phyloP scores from a whole-genome alignment of 2,797 vertebrate genomes.

The Siniperca scherzeri region DNA sequence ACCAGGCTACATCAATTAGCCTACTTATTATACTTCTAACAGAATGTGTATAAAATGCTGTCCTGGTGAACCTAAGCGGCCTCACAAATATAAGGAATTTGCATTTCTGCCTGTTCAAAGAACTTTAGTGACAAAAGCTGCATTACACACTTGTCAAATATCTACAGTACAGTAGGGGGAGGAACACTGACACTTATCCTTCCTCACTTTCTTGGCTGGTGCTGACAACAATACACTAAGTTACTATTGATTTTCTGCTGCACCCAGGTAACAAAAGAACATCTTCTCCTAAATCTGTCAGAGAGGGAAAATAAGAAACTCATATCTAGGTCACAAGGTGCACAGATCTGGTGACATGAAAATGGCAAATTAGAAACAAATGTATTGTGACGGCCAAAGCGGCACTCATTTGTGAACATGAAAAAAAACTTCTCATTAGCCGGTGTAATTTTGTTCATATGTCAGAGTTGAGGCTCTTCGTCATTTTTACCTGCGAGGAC shows the following conservation, averaged over 20 bases:
- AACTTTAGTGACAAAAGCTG: conserved; percentile 22
- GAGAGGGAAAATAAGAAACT: conserved; percentile 24
- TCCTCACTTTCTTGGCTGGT: conserved; percentile 20
- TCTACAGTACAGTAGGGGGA: conserved; percentile 1
- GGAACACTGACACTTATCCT: conserved; percentile 25
- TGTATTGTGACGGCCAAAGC: not conserved
- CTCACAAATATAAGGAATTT: conserved; percentile 13
- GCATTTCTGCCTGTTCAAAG: conserved; percentile 21
- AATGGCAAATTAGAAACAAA: conserved; percentile 19
- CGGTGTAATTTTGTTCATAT: conserved; percentile 10
- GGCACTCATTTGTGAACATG: conserved; percentile 14
- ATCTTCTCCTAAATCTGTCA: conserved; percentile 45
- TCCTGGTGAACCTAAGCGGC: conserved; percentile 5
- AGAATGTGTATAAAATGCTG: conserved; percentile 13
- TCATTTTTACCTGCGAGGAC: conserved; percentile 34
- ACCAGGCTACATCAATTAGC: not conserved
- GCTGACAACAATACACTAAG: conserved; percentile 23
- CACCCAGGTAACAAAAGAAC: conserved; percentile 22
- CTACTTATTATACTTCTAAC: not conserved
- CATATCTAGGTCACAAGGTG: conserved; percentile 31
- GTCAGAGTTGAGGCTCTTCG: not conserved
- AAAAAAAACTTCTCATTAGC: conserved; percentile 38
- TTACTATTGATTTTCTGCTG: conserved; percentile 37
- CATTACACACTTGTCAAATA: conserved; percentile 49
- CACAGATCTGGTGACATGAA: conserved; percentile 28